These are phyloP conservation scores for Apocheima hispidaria DNA, from an alignment of 2,888 invertebrate genomes.

Conservation along the genomic window DNA sequence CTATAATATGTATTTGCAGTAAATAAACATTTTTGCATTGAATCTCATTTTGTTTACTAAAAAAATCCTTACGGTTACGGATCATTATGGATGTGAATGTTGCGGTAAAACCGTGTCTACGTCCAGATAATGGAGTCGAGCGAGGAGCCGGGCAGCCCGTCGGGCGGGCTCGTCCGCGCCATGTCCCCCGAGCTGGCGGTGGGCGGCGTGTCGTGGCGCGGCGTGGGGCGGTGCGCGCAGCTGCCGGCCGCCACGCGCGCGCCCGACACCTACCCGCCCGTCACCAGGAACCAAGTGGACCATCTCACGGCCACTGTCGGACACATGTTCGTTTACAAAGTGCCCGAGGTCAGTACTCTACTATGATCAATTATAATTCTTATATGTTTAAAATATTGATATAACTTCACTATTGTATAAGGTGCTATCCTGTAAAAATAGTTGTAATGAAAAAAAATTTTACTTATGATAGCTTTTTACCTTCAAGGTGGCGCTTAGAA, in stretches of 20 bases:
- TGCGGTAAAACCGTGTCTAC: background rate
- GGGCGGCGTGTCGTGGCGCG: slow-evolving; percentile 88
- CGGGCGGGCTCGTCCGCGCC: slow-evolving; percentile 85
- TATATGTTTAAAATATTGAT: too few relatives aligned
- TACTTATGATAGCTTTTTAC: too few relatives aligned
- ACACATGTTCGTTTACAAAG: slow-evolving; percentile 91
- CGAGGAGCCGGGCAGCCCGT: slow-evolving; percentile 86
- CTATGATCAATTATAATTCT: too few relatives aligned
- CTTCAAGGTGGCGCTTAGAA: too few relatives aligned
- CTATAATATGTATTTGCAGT: too few relatives aligned
- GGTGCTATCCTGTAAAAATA: too few relatives aligned
- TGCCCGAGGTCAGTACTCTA: slow-evolving; percentile 88
- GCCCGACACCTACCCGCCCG: slow-evolving; percentile 90
- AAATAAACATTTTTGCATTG: too few relatives aligned
- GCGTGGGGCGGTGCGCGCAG: slow-evolving; percentile 83
- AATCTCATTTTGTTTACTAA: too few relatives aligned
- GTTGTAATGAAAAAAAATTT: too few relatives aligned
- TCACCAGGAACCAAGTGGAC: slow-evolving; percentile 94
- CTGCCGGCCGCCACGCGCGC: slow-evolving; percentile 80
- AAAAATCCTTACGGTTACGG: too few relatives aligned
- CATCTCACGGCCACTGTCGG: slow-evolving; percentile 93
- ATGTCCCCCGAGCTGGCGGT: slow-evolving; percentile 89
- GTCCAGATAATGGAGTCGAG: slow-evolving; percentile 75
- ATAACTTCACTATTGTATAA: too few relatives aligned
- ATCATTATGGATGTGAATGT: background rate